Percentiles rank a stretch among this genome's conserved stretches.
phyloP scores from a whole-genome alignment of 2,888 invertebrate genomes.

The Agrochola macilenta region DNA sequence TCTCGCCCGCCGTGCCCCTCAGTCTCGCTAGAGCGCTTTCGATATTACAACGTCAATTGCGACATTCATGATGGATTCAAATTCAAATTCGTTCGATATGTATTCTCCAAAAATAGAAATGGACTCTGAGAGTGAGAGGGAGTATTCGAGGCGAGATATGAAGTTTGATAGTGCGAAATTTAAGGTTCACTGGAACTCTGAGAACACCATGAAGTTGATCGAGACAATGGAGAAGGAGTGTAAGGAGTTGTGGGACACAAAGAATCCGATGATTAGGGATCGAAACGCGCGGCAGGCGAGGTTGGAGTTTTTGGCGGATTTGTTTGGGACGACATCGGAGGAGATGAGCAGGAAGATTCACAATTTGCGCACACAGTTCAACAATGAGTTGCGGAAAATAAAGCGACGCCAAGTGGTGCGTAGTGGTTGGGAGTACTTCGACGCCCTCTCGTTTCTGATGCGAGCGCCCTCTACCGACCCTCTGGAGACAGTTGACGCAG shows the following conservation, averaged over 20 bases:
- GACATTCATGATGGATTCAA: slow-evolving; percentile 80
- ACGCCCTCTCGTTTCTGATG: slow-evolving; percentile 82
- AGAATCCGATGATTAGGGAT: slow-evolving; percentile 80
- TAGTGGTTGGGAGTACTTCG: slow-evolving; percentile 87
- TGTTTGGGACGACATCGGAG: slow-evolving; percentile 82
- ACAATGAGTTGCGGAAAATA: slow-evolving; percentile 86
- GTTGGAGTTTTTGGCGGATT: slow-evolving; percentile 80
- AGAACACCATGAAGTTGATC: slow-evolving; percentile 82
- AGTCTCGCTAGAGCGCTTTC: slow-evolving; percentile 88
- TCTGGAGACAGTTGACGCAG: slow-evolving; percentile 77
- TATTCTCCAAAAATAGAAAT: slow-evolving; percentile 82
- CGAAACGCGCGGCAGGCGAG: slow-evolving; percentile 76
- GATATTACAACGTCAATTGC: slow-evolving; percentile 76
- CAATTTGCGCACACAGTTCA: slow-evolving; percentile 85
- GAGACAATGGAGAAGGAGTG: slow-evolving; percentile 82
- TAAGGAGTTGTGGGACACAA: slow-evolving; percentile 83
- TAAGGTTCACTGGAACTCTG: slow-evolving; percentile 78
- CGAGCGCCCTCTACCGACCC: slow-evolving; percentile 76
- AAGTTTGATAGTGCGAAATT: slow-evolving; percentile 46
- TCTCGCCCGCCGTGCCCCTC: slow-evolving; percentile 77
- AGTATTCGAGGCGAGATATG: slow-evolving; percentile 57
- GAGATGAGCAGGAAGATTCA: slow-evolving; percentile 86
- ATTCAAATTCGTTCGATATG: slow-evolving; percentile 80
- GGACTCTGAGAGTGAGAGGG: slow-evolving; percentile 77
- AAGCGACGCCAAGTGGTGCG: slow-evolving; percentile 77